Base-by-base conservation (phyloP, 2,797 vertebrate genomes). In the Acridotheres tristis region DNA sequence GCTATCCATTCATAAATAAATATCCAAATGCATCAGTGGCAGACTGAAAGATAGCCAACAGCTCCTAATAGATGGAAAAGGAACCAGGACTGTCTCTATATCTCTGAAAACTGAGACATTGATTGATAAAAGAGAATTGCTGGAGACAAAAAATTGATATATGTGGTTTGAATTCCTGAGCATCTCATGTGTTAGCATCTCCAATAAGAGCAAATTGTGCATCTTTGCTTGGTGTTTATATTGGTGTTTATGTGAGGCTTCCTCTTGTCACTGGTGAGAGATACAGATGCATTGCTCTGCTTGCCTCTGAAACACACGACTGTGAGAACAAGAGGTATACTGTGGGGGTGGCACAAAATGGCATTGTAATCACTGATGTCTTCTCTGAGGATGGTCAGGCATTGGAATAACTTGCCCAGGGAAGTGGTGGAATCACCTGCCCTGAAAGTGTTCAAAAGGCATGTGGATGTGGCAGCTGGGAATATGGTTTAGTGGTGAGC, bases 401-500 rank as follows among this genome's bases (percentile, higher is more conserved):
- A 16, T 9, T 84, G 40, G 34, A 59, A 48, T 9, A 27, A 53
- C 34, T 10, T 73, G 27, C 27, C 23, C 27, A n/a, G 55, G 40
- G 30, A 48, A 36, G 67, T 21, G 53, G 19, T 54, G 54, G 22
- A 61, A 61, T 67, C 1, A 0, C 23, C 42, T 77, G 40, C 10
- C 22, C 26, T 57, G 29, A 20, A 68, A 26, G 4, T 13, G 16
- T 57, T 79, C 29, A 53, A 63, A 58, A 74, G 58, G 8, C 1
- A 1, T 2, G 1, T 11, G 9, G 11, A 22, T 20, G 8, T n/a
- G 26, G 7, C 16, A 48, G 7, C 42, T 21, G 48, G 34, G 30
- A 38, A 15, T 18, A 23, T 9, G 62, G 18, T 54, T 54, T 32
- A 19, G 54, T 22, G 11, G 12, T 15, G 34, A 74, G 22, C 21